Base-by-base conservation (phyloP, 92 coral and sea anemone genomes). In the Parazoanthus darwini region DNA sequence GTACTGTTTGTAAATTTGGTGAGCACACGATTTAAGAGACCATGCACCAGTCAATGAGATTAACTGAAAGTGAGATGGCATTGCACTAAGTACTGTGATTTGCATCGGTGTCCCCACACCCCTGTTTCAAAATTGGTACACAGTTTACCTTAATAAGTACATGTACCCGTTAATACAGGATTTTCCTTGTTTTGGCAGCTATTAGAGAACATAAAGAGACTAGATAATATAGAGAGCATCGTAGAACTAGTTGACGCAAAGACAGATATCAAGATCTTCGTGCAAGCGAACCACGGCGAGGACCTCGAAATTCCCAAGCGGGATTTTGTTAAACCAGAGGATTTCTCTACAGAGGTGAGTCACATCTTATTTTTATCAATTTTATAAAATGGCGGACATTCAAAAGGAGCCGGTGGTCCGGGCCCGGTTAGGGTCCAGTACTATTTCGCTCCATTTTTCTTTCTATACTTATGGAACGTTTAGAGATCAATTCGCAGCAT, bases 191-290 rank as follows among this genome's bases (percentile, higher is more conserved):
- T 44, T 82, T 50, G 26, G 36, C 73, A 96, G 98, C 88, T 95
- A 36, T 92, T 81, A 36, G 93, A 89, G 14, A 84, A 95, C 56
- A 86, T 91, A 37, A 82, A 89, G 82, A 93, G 98, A 78, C 86
- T 96, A 36, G 92, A 92, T 26, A 89, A 90, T 78, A 75, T 96
- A 44, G 94, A 91, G 63, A 82, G 81, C 39, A 89, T 96, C 94
- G 94, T 96, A 44, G 92, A 92, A 74, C 65, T 91, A 84, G 92
- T 96, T 20, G 89, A 84, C 68, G 87, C 87, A 75, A 84, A 84
- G 54, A 71, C 87, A 23, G 87, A 84, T 46, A 84, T 84, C 65
- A 84, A 68, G 46, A 84, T 84, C 25, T 84, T 84, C 25, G 87
- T 84, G 10, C 87, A 84, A 13, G 87, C 79, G 44, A 84, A 84